phyloP scores from a whole-genome alignment of 2,888 invertebrate species.

The Epinotia bilunana region DNA sequence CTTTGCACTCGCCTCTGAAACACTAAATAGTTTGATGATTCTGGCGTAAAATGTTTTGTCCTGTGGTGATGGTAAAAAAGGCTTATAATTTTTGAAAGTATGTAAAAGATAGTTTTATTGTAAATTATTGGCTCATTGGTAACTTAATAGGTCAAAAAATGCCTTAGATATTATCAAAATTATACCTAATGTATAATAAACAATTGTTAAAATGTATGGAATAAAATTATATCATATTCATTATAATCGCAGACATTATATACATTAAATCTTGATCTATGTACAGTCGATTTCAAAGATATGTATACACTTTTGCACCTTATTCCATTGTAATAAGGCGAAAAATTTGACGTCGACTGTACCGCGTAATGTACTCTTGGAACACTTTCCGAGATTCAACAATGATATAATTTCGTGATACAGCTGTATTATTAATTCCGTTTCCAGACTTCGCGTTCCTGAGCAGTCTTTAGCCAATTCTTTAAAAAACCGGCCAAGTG shows the following conservation, averaged over 20 bases:
- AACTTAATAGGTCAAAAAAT: neutral
- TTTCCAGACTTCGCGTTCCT: no score
- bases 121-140: neutral
- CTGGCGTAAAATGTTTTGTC: neutral
- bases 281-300: no score
- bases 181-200: neutral
- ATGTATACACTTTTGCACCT: no score
- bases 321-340: no score
- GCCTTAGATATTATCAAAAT: conserved; percentile 11
- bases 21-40: neutral
- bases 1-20: neutral
- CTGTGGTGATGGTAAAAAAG: neutral
- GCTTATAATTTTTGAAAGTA: neutral
- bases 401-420: no score
- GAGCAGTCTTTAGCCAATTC: no score
- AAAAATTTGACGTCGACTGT: no score
- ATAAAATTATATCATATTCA: neutral
- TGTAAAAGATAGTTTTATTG: neutral
- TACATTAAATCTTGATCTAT: neutral
- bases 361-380: no score
- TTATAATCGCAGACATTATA: conserved; percentile 1
- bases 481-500: no score
- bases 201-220: conserved; percentile 10
- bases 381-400: no score
- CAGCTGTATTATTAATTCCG: no score